A percentile compares a stretch with the other conserved stretches of the same genome.
These are phyloP conservation scores for Vollenhovia emeryi DNA, from an alignment of 1,140 invertebrate genomes.

Conservation along the genomic window DNA sequence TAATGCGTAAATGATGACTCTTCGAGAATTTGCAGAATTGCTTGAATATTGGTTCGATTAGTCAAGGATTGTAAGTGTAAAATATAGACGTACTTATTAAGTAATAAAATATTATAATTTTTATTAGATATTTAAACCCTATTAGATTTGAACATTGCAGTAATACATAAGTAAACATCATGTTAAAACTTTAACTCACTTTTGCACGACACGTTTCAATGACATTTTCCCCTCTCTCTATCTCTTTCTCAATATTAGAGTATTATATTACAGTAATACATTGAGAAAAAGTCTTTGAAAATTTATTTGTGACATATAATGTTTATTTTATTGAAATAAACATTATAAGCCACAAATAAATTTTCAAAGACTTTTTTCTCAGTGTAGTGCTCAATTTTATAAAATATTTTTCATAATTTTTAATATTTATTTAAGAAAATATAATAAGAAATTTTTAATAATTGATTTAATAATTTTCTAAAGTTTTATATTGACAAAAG, in stretches of 20 bases:
- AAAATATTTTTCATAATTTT: not conserved
- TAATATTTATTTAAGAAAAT: not conserved
- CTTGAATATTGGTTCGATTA: not conserved
- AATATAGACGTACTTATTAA: not conserved
- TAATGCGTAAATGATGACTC: constrained; percentile 9
- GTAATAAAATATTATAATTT: not conserved
- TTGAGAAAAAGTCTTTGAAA: too few relatives aligned
- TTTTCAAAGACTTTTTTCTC: too few relatives aligned
- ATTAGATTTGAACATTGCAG: not conserved
- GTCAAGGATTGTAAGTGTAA: not conserved
- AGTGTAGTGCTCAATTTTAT: not conserved
- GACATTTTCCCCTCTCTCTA: not conserved
- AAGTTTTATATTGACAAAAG: not conserved
- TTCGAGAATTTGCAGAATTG: not conserved
- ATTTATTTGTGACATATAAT: too few relatives aligned
- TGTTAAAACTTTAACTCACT: not conserved
- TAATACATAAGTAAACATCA: not conserved
- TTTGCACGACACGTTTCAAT: not conserved
- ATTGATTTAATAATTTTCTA: not conserved
- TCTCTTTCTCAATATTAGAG: not conserved
- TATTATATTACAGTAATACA: not conserved
- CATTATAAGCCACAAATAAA: too few relatives aligned
- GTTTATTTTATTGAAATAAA: too few relatives aligned
- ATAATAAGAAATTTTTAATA: not conserved
- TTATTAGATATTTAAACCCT: not conserved